These are phyloP conservation scores for Pipistrellus pygmaeus DNA, from an alignment of 2,797 vertebrate species.

Conservation along the genomic window DNA sequence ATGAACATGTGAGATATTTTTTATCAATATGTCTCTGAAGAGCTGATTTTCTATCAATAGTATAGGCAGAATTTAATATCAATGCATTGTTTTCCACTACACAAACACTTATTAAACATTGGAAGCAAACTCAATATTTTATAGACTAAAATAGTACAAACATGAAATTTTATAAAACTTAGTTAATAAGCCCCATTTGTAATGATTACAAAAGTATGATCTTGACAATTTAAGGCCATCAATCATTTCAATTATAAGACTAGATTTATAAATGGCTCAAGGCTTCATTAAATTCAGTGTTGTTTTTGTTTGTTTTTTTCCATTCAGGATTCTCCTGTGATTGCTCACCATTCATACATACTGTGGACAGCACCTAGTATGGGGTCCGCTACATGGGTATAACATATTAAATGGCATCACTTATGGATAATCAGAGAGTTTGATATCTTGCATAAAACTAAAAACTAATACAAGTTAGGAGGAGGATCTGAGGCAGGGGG, in stretches of 20 bases:
- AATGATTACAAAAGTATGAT: background rate
- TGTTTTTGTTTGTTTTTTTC: too few species aligned
- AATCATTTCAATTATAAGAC: background rate
- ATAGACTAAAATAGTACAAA: background rate
- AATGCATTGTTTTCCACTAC: background rate
- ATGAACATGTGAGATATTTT: background rate
- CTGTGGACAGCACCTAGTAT: background rate
- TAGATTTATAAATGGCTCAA: background rate
- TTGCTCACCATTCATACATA: background rate
- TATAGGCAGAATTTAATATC: background rate
- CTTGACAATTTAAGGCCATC: background rate
- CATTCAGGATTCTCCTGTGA: background rate
- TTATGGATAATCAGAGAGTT: background rate
- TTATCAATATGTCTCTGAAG: background rate
- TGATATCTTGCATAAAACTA: background rate
- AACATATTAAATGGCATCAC: background rate
- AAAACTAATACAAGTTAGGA: slow-evolving; percentile 1
- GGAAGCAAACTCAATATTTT: background rate
- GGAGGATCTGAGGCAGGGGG: background rate
- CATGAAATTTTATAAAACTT: background rate
- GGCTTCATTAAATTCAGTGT: background rate
- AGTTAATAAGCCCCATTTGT: background rate
- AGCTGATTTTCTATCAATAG: background rate
- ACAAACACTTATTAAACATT: background rate
- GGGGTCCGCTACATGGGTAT: background rate